These are phyloP conservation scores for Danio albolineatus DNA, from an alignment of 2,797 vertebrate genomes.

Conservation along the genomic window DNA sequence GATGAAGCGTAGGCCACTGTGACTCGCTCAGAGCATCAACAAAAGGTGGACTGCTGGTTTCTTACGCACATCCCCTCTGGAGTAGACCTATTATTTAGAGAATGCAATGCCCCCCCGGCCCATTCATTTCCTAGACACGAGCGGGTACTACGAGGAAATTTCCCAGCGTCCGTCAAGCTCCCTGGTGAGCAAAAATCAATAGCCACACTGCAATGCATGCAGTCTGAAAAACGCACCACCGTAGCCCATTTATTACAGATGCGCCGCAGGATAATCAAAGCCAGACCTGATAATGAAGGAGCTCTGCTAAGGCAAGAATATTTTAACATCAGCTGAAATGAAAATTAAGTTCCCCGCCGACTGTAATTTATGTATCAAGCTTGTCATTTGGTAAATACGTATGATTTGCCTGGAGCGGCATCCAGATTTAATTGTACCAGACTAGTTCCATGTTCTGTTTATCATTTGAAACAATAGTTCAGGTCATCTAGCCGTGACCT, in stretches of 20 bases:
- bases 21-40: constrained; percentile 1
- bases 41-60: constrained; percentile 4
- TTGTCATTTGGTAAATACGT: constrained; percentile 8
- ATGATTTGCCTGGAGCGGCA: background rate
- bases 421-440: background rate
- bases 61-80: background rate
- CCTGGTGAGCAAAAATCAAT: constrained; percentile 38
- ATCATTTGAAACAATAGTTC: no score
- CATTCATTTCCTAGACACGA: constrained; percentile 42
- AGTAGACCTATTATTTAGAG: constrained; percentile 39
- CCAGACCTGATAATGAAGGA: constrained; percentile 36
- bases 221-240: constrained; percentile 4
- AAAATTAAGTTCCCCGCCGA: background rate
- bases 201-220: constrained; percentile 31
- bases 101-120: background rate
- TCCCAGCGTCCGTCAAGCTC: constrained; percentile 31
- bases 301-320: constrained; percentile 25
- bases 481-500: no score
- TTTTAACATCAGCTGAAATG: constrained; percentile 11
- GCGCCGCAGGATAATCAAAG: constrained; percentile 33
- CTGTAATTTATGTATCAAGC: constrained; percentile 9
- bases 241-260: constrained; percentile 42
- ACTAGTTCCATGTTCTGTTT: background rate
- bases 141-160: constrained; percentile 27
- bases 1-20: background rate